Evolutionary conservation across 2,113 vertebrate genomes (phyloP).

Genomic region (Electrona antarctica): DNA sequence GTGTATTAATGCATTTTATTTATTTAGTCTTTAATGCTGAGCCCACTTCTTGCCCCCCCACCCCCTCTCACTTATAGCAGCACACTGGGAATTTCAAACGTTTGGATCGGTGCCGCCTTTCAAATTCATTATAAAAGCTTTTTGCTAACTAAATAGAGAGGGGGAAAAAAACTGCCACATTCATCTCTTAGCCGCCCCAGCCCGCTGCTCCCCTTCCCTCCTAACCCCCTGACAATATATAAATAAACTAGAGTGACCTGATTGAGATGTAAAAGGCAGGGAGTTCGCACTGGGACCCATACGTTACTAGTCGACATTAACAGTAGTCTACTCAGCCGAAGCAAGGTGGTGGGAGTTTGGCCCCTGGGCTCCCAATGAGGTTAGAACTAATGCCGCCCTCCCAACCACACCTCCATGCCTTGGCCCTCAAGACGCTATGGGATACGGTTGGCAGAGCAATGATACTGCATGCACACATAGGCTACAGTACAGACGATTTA

Average conservation of each 20-base stretch:
- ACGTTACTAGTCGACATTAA: constrained; percentile 75
- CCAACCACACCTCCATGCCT: constrained; percentile 46
- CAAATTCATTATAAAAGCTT: constrained; percentile 81
- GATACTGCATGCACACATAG: constrained; percentile 40
- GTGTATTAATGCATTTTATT: constrained; percentile 64
- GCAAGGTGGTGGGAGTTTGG: constrained; percentile 59
- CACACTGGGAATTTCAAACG: constrained; percentile 70
- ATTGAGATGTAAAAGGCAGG: constrained; percentile 81
- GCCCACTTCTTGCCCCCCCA: not conserved
- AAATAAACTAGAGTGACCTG: constrained; percentile 82
- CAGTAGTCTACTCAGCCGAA: constrained; percentile 71
- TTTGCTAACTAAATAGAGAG: constrained; percentile 78
- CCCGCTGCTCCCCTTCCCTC: constrained; percentile 28
- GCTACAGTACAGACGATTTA: constrained; percentile 11
- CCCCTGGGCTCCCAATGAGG: constrained; percentile 58
- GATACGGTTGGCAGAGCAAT: constrained; percentile 32
- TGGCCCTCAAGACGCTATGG: constrained; percentile 56
- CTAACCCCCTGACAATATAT: constrained; percentile 71
- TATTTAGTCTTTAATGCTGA: constrained; percentile 37
- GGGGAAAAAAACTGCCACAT: constrained; percentile 62
- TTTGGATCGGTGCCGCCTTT: constrained; percentile 71
- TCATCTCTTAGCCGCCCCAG: constrained; percentile 55
- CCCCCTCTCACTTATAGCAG: constrained; percentile 65
- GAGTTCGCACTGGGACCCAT: constrained; percentile 75
- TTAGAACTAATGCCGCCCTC: constrained; percentile 68